A percentile compares a stretch with the other conserved stretches of the same genome.
Conservation (phyloP, 2,797 vertebrate species). For the Melanotaenia maccullochi region DNA sequence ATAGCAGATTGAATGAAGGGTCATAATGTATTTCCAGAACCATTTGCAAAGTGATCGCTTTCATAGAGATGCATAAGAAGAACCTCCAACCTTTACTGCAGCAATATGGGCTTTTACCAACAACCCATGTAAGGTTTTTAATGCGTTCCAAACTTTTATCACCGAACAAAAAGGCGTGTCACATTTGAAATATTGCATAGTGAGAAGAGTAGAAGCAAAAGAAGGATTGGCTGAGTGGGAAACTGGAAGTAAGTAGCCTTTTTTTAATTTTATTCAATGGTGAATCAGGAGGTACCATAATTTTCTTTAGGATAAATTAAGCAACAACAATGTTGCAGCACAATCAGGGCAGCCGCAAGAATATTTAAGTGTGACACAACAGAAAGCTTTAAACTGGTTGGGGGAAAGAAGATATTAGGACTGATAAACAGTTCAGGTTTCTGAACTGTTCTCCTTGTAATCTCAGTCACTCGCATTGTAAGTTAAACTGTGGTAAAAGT, state of each 20-base stretch:
- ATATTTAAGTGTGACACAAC: conserved; percentile 1
- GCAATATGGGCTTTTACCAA: conserved; percentile 74
- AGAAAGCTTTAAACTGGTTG: not conserved
- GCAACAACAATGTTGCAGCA: not conserved
- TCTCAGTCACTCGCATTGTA: not conserved
- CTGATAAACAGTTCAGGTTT: not conserved
- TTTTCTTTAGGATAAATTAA: not conserved
- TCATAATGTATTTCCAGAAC: conserved; percentile 68
- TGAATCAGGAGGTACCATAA: not conserved
- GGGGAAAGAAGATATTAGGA: not conserved
- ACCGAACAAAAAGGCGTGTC: conserved; percentile 76
- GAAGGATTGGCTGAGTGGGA: conserved; percentile 20
- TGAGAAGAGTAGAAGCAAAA: conserved; percentile 42
- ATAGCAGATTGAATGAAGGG: conserved; percentile 62
- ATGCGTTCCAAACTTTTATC: conserved; percentile 67
- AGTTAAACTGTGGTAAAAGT: not conserved
- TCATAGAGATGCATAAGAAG: conserved; percentile 68
- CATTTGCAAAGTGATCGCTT: conserved; percentile 72
- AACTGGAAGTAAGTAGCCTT: conserved; percentile 52
- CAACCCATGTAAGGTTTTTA: conserved; percentile 70
- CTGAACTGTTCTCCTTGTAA: not conserved
- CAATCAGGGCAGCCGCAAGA: not conserved
- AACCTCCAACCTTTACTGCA: conserved; percentile 57
- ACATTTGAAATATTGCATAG: conserved; percentile 53
- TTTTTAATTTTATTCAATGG: not conserved